phyloP scores from a whole-genome alignment of 2,888 invertebrate genomes.

The Limnephilus marmoratus region DNA sequence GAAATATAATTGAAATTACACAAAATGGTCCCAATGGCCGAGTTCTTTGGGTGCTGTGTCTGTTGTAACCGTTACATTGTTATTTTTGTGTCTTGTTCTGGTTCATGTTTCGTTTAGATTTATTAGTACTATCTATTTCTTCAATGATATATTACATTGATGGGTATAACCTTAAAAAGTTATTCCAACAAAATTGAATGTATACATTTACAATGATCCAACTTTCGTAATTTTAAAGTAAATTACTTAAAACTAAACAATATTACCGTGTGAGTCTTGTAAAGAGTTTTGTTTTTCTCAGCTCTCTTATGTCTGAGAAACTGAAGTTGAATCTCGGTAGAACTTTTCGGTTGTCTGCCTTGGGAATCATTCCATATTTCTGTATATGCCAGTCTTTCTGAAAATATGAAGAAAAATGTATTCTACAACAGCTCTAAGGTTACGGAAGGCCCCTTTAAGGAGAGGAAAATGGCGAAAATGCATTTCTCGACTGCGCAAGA shows the following conservation, averaged over 20 bases:
- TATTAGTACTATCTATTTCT: too few species aligned
- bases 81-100: too few species aligned
- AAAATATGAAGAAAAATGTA: not conserved
- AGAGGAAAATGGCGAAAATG: not conserved
- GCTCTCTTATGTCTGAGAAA: not conserved
- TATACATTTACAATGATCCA: too few species aligned
- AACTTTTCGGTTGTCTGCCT: not conserved
- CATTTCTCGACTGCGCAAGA: not conserved
- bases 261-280: not conserved
- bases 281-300: not conserved
- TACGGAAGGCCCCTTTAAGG: not conserved
- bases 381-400: not conserved
- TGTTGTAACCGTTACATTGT: too few species aligned
- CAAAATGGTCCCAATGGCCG: too few species aligned
- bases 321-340: conserved; percentile 1
- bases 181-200: too few species aligned
- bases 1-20: too few species aligned
- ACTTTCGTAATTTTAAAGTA: not conserved
- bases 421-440: not conserved
- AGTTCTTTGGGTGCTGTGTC: too few species aligned
- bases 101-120: too few species aligned
- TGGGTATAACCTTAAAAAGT: too few species aligned
- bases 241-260: not conserved
- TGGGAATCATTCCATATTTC: not conserved
- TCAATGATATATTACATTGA: too few species aligned